Evolutionary conservation across 2,888 invertebrate species (phyloP).

Genomic region (Philhelius pedissequus): DNA sequence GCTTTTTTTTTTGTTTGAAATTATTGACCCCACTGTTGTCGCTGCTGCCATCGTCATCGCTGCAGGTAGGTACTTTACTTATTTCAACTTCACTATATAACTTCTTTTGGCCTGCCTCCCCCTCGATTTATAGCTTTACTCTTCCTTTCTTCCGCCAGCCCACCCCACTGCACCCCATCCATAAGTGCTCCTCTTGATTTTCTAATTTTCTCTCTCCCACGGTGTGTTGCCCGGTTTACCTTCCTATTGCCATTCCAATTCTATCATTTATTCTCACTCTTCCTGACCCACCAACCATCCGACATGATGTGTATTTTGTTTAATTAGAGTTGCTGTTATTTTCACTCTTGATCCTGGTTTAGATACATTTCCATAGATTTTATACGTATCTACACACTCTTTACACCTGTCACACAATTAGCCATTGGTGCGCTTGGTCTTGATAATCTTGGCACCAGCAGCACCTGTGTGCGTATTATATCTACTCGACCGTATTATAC

Average conservation of each 20-base stretch:
- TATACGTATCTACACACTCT: slow-evolving; percentile 35
- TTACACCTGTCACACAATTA: slow-evolving; percentile 69
- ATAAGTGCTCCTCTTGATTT: slow-evolving; percentile 40
- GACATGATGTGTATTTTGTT: slow-evolving; percentile 54
- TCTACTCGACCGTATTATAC: slow-evolving; percentile 18
- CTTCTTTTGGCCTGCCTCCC: neutral
- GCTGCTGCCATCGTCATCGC: slow-evolving; percentile 58
- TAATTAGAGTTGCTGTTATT: slow-evolving; percentile 65
- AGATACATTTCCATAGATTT: slow-evolving; percentile 64
- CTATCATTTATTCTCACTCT: neutral
- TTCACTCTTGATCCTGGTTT: slow-evolving; percentile 64
- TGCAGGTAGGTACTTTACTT: slow-evolving; percentile 58
- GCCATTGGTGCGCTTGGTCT: slow-evolving; percentile 66
- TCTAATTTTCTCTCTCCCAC: slow-evolving; percentile 61
- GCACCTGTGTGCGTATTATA: slow-evolving; percentile 62
- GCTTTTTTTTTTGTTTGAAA: slow-evolving; percentile 68
- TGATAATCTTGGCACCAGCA: slow-evolving; percentile 69
- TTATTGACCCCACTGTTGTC: slow-evolving; percentile 70
- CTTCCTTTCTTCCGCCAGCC: neutral
- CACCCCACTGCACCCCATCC: neutral
- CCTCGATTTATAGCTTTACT: neutral
- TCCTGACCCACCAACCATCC: slow-evolving; percentile 16
- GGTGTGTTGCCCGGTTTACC: neutral
- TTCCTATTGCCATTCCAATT: neutral
- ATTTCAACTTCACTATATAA: slow-evolving; percentile 45